A percentile compares a stretch with the other conserved stretches of the same genome.
Evolutionary conservation across 2,888 invertebrate species (phyloP).

Genomic region (Agriotes lineatus): DNA sequence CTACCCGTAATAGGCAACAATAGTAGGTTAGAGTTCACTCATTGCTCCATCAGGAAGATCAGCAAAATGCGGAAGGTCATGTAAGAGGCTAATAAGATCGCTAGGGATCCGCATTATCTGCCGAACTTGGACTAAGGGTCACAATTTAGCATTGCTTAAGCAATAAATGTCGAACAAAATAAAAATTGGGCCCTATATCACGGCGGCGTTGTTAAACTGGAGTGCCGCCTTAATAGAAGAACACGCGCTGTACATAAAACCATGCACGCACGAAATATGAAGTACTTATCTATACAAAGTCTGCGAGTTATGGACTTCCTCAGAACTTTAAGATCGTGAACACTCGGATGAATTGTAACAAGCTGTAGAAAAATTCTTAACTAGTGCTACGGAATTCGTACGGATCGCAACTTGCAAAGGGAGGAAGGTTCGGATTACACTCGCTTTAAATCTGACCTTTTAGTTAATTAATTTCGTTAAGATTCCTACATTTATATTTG

Average conservation of each 20-base stretch:
- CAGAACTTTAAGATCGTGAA: slow-evolving; percentile 10
- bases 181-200: slow-evolving; percentile 21
- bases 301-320: slow-evolving; percentile 21
- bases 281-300: slow-evolving; percentile 29
- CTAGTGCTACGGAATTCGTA: too few species aligned
- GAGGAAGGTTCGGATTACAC: too few species aligned
- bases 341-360: not conserved
- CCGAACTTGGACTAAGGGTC: slow-evolving; percentile 1
- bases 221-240: slow-evolving; percentile 18
- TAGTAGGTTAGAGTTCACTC: too few species aligned
- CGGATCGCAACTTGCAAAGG: too few species aligned
- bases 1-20: too few species aligned
- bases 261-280: slow-evolving; percentile 28
- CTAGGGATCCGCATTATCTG: not conserved
- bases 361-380: not conserved
- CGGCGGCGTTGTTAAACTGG: slow-evolving; percentile 11
- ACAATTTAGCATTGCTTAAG: slow-evolving; percentile 23
- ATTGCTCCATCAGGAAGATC: too few species aligned
- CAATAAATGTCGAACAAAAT: slow-evolving; percentile 23
- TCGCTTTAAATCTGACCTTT: too few species aligned
- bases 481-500: too few species aligned
- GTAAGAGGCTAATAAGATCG: not conserved
- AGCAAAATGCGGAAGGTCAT: too few species aligned
- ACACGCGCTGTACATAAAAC: slow-evolving; percentile 27
- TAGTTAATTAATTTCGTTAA: not conserved